Base-by-base conservation (phyloP, 2,797 vertebrate genomes). In the Denticeps clupeoides region DNA sequence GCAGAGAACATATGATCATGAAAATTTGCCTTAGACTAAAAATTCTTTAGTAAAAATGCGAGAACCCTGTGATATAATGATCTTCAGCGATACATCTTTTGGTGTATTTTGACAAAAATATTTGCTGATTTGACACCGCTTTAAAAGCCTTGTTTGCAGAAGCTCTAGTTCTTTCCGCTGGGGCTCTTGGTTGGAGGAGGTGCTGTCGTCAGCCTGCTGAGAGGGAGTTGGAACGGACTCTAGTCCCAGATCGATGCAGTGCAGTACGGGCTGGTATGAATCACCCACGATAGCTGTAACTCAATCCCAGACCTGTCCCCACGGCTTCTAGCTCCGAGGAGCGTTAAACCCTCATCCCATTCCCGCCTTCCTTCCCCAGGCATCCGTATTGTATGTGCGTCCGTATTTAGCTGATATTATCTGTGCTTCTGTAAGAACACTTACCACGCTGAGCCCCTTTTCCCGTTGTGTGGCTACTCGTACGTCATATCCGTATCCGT, bases 281-380 rank as follows among this genome's bases (percentile, higher is more conserved):
- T 33, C 10, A 38, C 53, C 47, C 32, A 4, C 31, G 51, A 40
- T 58, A 35, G 19, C 41, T 48, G 59, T 62, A 64, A 66, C 59
- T 62, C 40, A 60, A 64, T 64, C 43, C 53, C 45, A 52, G 40
- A 53, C 47, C 53, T 51, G 46, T 45, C 41, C 52, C 56, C 37
- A 12, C 45, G 18, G 48, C 49, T 37, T 47, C 37, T 11, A 26
- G 45, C 24, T 37, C 24, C 19, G 32, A 16, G 26, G 25, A 26
- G 7, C 22, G 25, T 37, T 15, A 32, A 18, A 31, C 45, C 7
- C 28, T 41, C 42, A 37, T 18, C 41, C 23, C 22, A 13, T 28
- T 31, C 12, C 46, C 31, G 38, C 15, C n/a, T n/a, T n/a, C n/a
- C n/a, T n/a, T n/a, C n/a, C n/a, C 4, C 5, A 28, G 27, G 7